Conservation (phyloP, 2,113 vertebrate genomes). For the Callopanchax toddi region DNA sequence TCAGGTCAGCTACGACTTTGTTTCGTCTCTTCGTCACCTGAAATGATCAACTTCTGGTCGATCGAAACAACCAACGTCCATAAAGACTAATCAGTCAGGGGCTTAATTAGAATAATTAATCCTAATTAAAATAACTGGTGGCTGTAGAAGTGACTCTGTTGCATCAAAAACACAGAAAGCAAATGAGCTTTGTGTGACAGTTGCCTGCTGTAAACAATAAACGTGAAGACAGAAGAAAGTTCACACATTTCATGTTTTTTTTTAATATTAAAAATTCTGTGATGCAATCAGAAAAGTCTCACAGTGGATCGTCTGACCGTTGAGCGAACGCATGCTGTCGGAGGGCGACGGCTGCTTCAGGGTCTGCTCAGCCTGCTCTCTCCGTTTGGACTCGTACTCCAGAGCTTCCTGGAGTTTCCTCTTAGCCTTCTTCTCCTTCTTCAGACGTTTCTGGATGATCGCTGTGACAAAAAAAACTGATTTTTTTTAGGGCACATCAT, state of each 20-base stretch:
- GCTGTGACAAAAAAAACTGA: constrained; percentile 71
- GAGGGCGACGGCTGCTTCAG: constrained; percentile 96
- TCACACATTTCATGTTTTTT: too few species aligned
- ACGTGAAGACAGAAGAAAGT: too few species aligned
- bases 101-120: background rate
- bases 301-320: constrained; percentile 83
- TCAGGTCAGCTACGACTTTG: too few species aligned
- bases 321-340: constrained; percentile 94
- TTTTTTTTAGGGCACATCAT: constrained; percentile 4
- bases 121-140: background rate
- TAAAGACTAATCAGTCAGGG: background rate
- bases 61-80: background rate
- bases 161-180: too few species aligned
- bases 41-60: background rate
- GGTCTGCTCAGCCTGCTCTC: constrained; percentile 94
- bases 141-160: background rate
- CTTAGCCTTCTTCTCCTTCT: constrained; percentile 99
- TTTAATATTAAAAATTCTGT: background rate
- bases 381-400: constrained; percentile 97
- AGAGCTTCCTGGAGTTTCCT: constrained; percentile 99
- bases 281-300: constrained; percentile 18
- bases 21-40: too few species aligned
- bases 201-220: too few species aligned
- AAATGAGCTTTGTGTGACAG: too few species aligned
- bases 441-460: constrained; percentile 98